Conservation (phyloP, 2,888 invertebrate species). For the Acleris laterana region DNA sequence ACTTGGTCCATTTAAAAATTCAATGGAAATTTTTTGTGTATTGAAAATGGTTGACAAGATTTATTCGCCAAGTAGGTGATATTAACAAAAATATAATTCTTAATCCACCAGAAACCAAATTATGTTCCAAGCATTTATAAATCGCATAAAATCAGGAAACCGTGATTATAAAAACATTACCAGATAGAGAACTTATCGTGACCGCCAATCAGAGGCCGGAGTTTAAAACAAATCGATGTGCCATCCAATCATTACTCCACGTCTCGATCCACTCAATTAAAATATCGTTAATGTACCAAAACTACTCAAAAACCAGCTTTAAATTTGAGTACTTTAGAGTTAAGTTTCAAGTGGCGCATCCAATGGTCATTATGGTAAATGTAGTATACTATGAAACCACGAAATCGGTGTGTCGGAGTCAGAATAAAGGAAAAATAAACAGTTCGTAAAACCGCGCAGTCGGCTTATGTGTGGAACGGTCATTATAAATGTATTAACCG, state of each 20-base stretch:
- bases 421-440: constrained; percentile 82
- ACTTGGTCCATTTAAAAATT: too few species aligned
- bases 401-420: constrained; percentile 82
- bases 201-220: constrained; percentile 83
- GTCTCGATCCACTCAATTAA: constrained; percentile 84
- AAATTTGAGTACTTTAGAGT: constrained; percentile 49
- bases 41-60: too few species aligned
- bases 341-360: constrained; percentile 52
- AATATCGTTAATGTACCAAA: constrained; percentile 79
- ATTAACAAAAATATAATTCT: too few species aligned
- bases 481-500: constrained; percentile 69
- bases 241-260: constrained; percentile 84
- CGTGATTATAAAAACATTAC: constrained; percentile 79
- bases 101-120: constrained; percentile 4
- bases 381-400: constrained; percentile 81
- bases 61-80: too few species aligned
- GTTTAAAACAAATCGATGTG: constrained; percentile 83
- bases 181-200: constrained; percentile 80
- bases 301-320: constrained; percentile 65
- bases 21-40: too few species aligned
- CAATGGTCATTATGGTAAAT: constrained; percentile 82
- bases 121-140: constrained; percentile 44
- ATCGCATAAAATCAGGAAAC: constrained; percentile 60
- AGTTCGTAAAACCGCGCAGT: constrained; percentile 63
- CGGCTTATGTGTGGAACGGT: constrained; percentile 62